A percentile compares a stretch with the other conserved stretches of the same genome.
phyloP scores from a whole-genome alignment of 2,888 invertebrate genomes.

The Polydrusus cervinus region DNA sequence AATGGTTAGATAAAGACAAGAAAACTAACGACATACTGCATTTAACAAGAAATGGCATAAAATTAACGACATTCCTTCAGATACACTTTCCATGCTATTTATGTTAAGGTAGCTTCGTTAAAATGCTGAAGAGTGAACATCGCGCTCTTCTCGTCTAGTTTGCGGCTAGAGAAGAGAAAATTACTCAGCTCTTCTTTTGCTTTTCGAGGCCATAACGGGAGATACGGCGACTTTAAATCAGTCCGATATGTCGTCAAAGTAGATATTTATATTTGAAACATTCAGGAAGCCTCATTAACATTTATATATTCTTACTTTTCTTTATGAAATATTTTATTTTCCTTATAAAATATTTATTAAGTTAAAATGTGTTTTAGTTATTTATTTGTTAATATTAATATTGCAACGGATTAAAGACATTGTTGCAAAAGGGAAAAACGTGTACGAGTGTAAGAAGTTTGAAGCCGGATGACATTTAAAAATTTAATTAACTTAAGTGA shows the following conservation, averaged over 20 bases:
- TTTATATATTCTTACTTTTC: constrained; percentile 1
- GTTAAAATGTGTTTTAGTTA: not conserved
- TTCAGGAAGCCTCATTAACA: constrained; percentile 32
- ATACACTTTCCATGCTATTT: constrained; percentile 20
- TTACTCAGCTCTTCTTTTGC: constrained; percentile 43
- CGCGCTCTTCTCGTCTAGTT: constrained; percentile 38
- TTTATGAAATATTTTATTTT: not conserved
- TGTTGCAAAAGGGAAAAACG: too few species aligned
- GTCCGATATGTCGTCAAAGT: constrained; percentile 38
- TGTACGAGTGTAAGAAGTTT: too few species aligned
- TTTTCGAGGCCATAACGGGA: constrained; percentile 44
- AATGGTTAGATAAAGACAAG: not conserved
- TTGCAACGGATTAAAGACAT: not conserved
- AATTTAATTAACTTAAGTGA: too few species aligned
- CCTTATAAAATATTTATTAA: not conserved
- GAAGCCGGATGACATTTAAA: too few species aligned
- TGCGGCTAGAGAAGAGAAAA: constrained; percentile 45
- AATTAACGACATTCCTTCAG: constrained; percentile 36
- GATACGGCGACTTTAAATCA: constrained; percentile 40
- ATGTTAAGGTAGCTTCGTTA: constrained; percentile 34
- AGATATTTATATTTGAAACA: constrained; percentile 45
- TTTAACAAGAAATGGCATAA: constrained; percentile 20
- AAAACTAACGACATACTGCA: constrained; percentile 2
- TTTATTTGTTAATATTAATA: not conserved
- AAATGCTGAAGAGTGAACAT: constrained; percentile 43